phyloP scores from a whole-genome alignment of 1,140 invertebrate genomes.

The Neuroterus valhalla region DNA sequence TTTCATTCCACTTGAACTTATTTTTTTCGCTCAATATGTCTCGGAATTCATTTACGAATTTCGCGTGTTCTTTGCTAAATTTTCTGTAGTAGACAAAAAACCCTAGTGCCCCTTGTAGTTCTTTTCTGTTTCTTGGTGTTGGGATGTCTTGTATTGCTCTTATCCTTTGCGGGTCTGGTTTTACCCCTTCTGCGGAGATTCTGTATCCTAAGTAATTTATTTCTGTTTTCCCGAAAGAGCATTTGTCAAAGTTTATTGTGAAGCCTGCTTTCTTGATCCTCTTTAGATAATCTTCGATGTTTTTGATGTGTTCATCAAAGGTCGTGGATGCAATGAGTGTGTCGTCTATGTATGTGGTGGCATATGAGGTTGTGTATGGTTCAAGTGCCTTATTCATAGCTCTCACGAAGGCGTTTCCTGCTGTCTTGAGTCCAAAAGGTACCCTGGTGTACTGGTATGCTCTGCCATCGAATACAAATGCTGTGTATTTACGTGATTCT shows the following conservation, averaged over 20 bases:
- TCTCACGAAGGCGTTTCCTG: constrained; percentile 58
- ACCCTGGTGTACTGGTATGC: constrained; percentile 55
- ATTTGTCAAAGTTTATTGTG: constrained; percentile 48
- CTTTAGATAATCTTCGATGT: constrained; percentile 33
- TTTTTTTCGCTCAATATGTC: background rate
- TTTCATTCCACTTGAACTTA: background rate
- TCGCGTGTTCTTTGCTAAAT: background rate
- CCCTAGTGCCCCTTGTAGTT: constrained; percentile 48
- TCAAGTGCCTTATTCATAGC: constrained; percentile 33
- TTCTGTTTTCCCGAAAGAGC: constrained; percentile 39
- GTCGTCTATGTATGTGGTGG: constrained; percentile 48
- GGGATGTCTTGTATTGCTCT: background rate
- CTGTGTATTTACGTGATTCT: constrained; percentile 57
- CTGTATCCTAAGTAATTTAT: constrained; percentile 50
- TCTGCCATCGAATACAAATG: constrained; percentile 55
- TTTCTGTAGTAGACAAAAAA: constrained; percentile 60
- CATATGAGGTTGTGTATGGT: constrained; percentile 30
- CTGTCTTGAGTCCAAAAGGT: constrained; percentile 61
- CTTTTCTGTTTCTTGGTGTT: background rate
- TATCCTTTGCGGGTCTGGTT: background rate
- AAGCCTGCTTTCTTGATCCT: constrained; percentile 44
- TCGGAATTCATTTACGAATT: background rate
- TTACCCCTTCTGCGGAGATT: constrained; percentile 49
- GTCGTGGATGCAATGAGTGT: constrained; percentile 44
- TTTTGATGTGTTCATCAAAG: constrained; percentile 3